Base-by-base conservation (phyloP, 2,888 invertebrate genomes). In the Alviniconcha strummeri region DNA sequence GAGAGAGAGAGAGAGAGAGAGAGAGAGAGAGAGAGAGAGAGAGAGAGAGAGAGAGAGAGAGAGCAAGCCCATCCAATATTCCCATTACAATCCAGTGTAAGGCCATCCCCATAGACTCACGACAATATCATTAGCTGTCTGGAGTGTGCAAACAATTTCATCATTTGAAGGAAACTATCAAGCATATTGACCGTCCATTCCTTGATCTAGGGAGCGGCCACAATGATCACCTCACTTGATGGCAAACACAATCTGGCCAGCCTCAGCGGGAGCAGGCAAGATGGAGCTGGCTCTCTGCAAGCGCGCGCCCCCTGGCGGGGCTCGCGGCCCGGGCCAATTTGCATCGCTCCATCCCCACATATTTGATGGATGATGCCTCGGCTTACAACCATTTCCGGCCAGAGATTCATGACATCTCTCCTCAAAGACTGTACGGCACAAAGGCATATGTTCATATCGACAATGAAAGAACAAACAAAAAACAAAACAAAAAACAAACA, bases 121-220 rank as follows among this genome's bases (percentile, higher is more conserved):
- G 57, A 77, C 77, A 77, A 77, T 77, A 77, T 77, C 77, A 77
- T 77, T 77, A 57, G 77, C 77, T 57, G 77, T 77, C 77, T 77
- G 57, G 77, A 77, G 77, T 77, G 77, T 77, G 77, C 77, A 77
- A 77, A 77, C 77, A 77, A 17, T 77, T n/a, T 57, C 77, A 56
- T 77, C 77, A 77, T 57, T 57, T 57, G 19, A 56, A 60, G 57
- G 57, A 57, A 77, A 77, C 77, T 57, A 77, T 77, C 77, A 55
- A 77, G 19, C 57, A n/a, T 57, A 77, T 77, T 77, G 77, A 77
- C 57, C 77, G 56, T 19, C 77, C 57, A 56, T 77, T 77, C n/a
- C 57, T 36, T 77, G 77, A 77, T 77, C 77, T n/a, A 11, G 77
- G 77, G n/a, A 77, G 56, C 77, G 57, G 77, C 13, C 57, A 77